These are phyloP conservation scores for Lycocorax pyrrhopterus DNA, from an alignment of 2,113 vertebrate genomes.

Conservation along the genomic window DNA sequence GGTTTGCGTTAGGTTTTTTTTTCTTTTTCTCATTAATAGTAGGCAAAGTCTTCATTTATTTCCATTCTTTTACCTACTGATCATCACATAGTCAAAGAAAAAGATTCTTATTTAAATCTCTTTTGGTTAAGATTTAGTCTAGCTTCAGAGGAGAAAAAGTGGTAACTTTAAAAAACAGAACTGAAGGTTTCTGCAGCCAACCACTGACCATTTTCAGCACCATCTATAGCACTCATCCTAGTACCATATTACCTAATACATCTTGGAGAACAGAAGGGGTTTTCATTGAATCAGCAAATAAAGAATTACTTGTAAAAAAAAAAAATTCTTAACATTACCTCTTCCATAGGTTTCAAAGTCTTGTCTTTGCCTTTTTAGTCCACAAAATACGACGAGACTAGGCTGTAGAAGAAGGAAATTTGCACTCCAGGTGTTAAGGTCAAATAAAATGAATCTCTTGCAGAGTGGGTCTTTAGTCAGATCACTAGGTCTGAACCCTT, in stretches of 20 bases:
- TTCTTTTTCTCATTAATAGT: background rate
- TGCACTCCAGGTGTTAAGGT: background rate
- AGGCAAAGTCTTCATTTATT: background rate
- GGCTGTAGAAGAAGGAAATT: background rate
- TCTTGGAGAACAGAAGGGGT: background rate
- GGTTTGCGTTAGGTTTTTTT: background rate
- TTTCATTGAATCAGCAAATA: background rate
- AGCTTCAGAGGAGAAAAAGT: background rate
- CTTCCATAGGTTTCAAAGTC: background rate
- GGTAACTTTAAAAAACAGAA: background rate
- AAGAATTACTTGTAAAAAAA: background rate
- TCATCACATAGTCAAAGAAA: background rate
- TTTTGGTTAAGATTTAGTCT: background rate
- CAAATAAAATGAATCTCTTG: background rate
- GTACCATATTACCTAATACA: background rate
- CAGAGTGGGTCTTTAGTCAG: background rate
- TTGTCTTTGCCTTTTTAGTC: background rate
- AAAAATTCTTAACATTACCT: background rate
- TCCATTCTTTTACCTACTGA: background rate
- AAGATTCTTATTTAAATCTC: background rate
- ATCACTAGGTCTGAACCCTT: background rate
- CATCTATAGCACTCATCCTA: background rate
- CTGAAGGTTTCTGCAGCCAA: background rate
- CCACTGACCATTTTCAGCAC: background rate
- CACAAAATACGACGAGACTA: background rate